Conservation (phyloP, 1,140 invertebrate species). For the Stegodyphus dumicola region DNA sequence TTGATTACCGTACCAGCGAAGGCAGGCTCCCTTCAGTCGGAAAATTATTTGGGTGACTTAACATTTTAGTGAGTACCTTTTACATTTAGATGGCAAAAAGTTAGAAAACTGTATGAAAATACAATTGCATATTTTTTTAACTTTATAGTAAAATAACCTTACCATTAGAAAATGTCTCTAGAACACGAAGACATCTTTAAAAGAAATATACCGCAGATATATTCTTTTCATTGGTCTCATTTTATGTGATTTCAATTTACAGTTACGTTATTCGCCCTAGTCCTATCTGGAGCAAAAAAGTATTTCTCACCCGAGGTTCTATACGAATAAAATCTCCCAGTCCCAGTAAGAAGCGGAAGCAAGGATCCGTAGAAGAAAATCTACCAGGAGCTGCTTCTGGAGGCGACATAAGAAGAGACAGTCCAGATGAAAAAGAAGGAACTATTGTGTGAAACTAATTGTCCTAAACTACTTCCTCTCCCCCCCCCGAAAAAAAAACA, state of each 20-base stretch:
- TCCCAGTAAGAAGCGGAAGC: conserved; percentile 21
- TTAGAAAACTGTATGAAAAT: no score
- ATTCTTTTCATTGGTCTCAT: neutral
- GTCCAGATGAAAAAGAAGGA: conserved; percentile 27
- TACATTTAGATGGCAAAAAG: no score
- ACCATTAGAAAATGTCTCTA: no score
- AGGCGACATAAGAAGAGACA: neutral
- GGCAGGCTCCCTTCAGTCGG: no score
- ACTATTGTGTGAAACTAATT: conserved; percentile 29
- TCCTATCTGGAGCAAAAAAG: conserved; percentile 92
- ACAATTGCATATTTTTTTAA: no score
- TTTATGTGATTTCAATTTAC: neutral
- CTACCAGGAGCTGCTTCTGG: conserved; percentile 39
- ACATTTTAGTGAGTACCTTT: no score
- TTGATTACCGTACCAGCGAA: no score
- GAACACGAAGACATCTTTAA: no score
- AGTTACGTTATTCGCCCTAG: conserved; percentile 87
- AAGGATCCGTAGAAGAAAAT: conserved; percentile 27
- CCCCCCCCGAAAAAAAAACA: no score
- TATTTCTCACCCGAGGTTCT: conserved; percentile 72
- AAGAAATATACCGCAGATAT: neutral
- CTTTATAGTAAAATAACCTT: no score
- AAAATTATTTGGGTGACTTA: no score
- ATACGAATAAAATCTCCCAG: conserved; percentile 53
- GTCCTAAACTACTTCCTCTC: neutral